Conservation (phyloP, 2,888 invertebrate genomes). For the Pedicia rivosa region DNA sequence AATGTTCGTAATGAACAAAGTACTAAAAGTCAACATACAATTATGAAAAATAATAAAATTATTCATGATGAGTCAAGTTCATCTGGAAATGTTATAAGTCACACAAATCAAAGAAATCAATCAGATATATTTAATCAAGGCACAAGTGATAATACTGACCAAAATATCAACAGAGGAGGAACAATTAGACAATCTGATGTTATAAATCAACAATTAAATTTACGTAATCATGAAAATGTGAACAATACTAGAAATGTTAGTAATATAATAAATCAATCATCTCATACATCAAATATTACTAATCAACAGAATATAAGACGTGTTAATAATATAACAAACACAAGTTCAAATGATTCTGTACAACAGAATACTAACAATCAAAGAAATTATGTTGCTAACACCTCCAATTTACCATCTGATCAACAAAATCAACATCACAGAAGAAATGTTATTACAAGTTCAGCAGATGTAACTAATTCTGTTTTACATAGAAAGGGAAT, state of each 20-base stretch:
- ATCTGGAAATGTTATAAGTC: background rate
- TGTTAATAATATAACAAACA: conserved; percentile 8
- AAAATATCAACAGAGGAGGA: background rate
- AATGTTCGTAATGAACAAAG: background rate
- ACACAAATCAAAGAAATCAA: background rate
- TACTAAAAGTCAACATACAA: background rate
- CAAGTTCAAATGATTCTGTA: conserved; percentile 7
- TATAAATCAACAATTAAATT: conserved; percentile 8
- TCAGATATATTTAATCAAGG: conserved; percentile 1
- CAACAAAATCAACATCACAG: conserved; percentile 40
- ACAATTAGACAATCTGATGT: conserved; percentile 6
- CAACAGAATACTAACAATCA: conserved; percentile 10
- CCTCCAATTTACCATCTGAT: conserved; percentile 10
- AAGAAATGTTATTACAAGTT: conserved; percentile 55
- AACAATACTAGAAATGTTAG: conserved; percentile 1
- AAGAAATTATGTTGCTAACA: conserved; percentile 9
- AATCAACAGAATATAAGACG: conserved; percentile 1
- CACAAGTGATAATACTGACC: background rate
- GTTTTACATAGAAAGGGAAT: conserved; percentile 61
- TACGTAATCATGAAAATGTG: conserved; percentile 5
- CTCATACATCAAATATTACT: conserved; percentile 9
- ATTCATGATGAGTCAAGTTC: conserved; percentile 1
- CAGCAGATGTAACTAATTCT: conserved; percentile 57
- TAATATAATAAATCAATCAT: conserved; percentile 9
- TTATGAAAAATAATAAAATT: conserved; percentile 2